Percentiles rank a stretch among this genome's conserved stretches.
Conservation (phyloP, 2,113 vertebrate genomes). For the Heterotis niloticus region DNA sequence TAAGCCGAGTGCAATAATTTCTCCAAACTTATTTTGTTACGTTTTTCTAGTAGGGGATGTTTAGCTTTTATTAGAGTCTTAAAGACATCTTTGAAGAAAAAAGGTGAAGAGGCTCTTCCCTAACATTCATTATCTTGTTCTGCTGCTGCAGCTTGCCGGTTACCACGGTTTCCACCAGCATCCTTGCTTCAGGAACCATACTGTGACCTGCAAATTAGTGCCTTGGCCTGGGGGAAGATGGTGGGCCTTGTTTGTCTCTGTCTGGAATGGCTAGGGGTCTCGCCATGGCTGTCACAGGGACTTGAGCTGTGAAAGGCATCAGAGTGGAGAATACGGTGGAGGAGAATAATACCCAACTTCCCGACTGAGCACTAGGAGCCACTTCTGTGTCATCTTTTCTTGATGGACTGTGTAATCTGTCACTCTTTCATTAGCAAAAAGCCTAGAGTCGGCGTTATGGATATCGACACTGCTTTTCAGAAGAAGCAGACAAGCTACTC, state of each 20-base stretch:
- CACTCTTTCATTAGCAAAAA: background rate
- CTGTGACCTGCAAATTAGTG: background rate
- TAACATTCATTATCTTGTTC: background rate
- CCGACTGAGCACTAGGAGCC: conserved; percentile 54
- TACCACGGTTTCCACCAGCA: background rate
- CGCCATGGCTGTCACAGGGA: conserved; percentile 55
- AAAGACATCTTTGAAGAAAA: background rate
- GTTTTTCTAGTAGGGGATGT: no score
- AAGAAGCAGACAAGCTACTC: no score
- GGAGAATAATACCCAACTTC: conserved; percentile 44
- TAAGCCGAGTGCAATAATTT: no score
- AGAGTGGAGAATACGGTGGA: conserved; percentile 35
- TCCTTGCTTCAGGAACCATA: background rate
- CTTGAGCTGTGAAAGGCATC: conserved; percentile 57
- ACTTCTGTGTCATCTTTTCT: conserved; percentile 42
- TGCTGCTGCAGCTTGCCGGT: background rate
- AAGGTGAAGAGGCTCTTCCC: background rate
- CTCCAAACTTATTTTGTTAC: no score
- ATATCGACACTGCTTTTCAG: background rate
- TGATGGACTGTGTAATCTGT: conserved; percentile 3
- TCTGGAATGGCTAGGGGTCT: conserved; percentile 43
- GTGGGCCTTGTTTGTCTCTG: background rate
- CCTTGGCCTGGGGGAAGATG: background rate
- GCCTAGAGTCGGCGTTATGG: background rate
- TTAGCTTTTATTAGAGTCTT: no score